Conservation (phyloP, 2,888 invertebrate genomes). For the Pardosa pseudoannulata region DNA sequence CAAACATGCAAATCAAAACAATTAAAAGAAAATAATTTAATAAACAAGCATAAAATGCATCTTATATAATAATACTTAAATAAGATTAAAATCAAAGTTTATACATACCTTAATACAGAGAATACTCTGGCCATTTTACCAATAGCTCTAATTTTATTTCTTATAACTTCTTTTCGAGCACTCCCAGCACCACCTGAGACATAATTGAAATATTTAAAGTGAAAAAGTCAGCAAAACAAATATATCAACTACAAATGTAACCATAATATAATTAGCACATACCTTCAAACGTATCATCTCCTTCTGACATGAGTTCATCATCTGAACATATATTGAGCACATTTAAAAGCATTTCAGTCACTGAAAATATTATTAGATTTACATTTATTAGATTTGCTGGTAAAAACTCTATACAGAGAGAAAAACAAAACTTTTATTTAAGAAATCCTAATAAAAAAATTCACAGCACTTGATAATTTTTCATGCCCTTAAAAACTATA, state of each 20-base stretch:
- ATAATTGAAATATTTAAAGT: too few relatives aligned
- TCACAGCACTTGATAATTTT: too few relatives aligned
- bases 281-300: conserved; percentile 98
- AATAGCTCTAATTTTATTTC: conserved; percentile 99
- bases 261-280: too few relatives aligned
- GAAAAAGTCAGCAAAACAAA: not conserved
- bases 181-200: conserved; percentile 86
- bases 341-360: conserved; percentile 99
- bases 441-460: too few relatives aligned
- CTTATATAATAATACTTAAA: too few relatives aligned
- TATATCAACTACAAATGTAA: not conserved
- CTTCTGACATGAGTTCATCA: conserved; percentile 97
- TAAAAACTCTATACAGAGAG: too few relatives aligned
- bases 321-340: conserved; percentile 99
- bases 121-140: conserved; percentile 99
- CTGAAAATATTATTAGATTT: conserved; percentile 77
- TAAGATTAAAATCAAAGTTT: not conserved
- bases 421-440: too few relatives aligned
- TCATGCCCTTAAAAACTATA: too few relatives aligned
- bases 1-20: too few relatives aligned
- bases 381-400: too few relatives aligned
- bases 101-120: conserved; percentile 98
- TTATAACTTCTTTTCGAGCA: conserved; percentile 98
- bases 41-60: too few relatives aligned
- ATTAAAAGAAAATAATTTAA: not conserved